phyloP scores from a whole-genome alignment of 1,140 invertebrate species.

The Hyles euphorbiae region DNA sequence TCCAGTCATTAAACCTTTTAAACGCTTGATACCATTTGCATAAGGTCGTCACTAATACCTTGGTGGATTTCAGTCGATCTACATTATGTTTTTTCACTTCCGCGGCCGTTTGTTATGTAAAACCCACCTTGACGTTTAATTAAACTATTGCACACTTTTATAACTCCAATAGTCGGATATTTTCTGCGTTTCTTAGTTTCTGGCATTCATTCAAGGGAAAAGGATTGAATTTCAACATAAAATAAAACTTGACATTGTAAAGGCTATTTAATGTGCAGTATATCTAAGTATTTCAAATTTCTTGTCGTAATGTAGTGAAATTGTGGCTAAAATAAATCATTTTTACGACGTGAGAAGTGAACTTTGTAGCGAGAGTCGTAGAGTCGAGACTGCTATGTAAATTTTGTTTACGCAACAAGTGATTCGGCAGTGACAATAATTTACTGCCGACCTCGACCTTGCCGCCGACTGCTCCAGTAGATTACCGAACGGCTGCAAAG shows the following conservation, averaged over 20 bases:
- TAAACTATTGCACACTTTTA: constrained; percentile 17
- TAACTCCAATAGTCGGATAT: too few relatives aligned
- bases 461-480: constrained; percentile 43
- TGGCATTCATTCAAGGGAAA: too few relatives aligned
- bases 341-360: not conserved
- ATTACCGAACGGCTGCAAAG: constrained; percentile 46
- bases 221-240: too few relatives aligned
- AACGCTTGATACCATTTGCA: constrained; percentile 10
- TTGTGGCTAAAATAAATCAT: not conserved
- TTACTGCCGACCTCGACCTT: constrained; percentile 55
- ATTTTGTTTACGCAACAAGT: constrained; percentile 42
- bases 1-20: constrained; percentile 17
- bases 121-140: constrained; percentile 24
- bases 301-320: not conserved
- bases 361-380: not conserved
- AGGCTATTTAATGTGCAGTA: too few relatives aligned
- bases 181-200: too few relatives aligned
- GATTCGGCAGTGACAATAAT: constrained; percentile 45
- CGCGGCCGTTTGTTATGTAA: constrained; percentile 28
- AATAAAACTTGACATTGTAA: too few relatives aligned
- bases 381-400: constrained; percentile 18
- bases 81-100: constrained; percentile 32
- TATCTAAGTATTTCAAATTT: constrained; percentile 11
- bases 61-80: constrained; percentile 23
- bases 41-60: constrained; percentile 22